Conservation (phyloP, 2,797 vertebrate species). For the Halcyon chelicuti region DNA sequence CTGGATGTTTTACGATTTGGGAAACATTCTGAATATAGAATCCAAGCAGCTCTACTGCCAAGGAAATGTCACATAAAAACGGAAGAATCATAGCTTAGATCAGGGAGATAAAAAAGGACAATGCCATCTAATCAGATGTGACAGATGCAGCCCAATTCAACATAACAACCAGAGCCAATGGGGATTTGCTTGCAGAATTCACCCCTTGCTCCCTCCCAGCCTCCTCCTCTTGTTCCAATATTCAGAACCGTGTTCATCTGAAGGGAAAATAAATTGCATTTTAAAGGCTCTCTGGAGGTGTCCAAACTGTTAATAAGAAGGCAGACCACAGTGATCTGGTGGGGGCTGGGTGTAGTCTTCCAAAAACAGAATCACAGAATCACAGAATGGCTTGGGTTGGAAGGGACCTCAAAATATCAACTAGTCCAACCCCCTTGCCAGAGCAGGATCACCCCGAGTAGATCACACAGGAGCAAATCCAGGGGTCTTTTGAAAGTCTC, state of each 20-base stretch:
- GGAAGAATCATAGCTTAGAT: constrained; percentile 55
- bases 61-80: constrained; percentile 64
- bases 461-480: no score
- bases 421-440: no score
- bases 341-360: not conserved
- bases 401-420: no score
- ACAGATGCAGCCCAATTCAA: constrained; percentile 43
- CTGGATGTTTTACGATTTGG: constrained; percentile 46
- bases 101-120: constrained; percentile 65
- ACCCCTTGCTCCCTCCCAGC: not conserved
- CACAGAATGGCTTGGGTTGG: no score
- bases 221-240: not conserved
- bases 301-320: not conserved
- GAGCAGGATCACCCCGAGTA: no score
- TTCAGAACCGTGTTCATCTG: not conserved
- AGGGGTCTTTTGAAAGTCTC: no score
- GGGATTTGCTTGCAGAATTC: not conserved
- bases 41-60: constrained; percentile 40
- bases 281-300: not conserved
- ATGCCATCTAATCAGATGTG: constrained; percentile 58
- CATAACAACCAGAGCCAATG: not conserved
- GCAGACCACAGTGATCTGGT: not conserved
- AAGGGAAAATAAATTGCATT: not conserved
- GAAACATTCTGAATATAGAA: constrained; percentile 42
- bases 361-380: not conserved